phyloP scores from a whole-genome alignment of 2,113 vertebrate genomes.

The Pedetes capensis region DNA sequence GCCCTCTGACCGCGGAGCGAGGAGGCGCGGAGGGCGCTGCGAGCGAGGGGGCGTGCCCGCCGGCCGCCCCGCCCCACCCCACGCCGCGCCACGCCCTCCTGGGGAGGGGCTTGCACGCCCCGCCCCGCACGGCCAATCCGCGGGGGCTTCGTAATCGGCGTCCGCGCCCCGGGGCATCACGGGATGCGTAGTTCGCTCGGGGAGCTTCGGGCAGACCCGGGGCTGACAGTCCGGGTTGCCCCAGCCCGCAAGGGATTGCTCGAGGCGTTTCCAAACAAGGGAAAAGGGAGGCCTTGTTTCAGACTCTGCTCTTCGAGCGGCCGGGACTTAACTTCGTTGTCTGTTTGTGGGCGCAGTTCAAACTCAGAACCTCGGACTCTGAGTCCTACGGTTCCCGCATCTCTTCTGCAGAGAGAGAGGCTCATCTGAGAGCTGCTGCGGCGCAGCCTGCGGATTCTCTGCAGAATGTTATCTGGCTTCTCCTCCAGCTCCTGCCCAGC shows the following conservation, averaged over 20 bases:
- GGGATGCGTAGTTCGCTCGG: conserved; percentile 69
- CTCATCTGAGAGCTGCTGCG: background rate
- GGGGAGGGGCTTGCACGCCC: conserved; percentile 79
- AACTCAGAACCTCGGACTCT: conserved; percentile 20
- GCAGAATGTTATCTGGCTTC: background rate
- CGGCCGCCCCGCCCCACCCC: conserved; percentile 36
- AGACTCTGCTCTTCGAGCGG: background rate
- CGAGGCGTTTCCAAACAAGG: background rate
- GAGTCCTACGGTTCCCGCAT: background rate
- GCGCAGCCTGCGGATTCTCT: background rate
- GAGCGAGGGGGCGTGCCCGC: conserved; percentile 63
- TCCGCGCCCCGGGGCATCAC: background rate
- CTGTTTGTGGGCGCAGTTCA: conserved; percentile 56
- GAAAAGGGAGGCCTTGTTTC: background rate
- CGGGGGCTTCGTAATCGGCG: background rate
- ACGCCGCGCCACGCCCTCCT: conserved; percentile 49
- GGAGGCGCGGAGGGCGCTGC: conserved; percentile 24
- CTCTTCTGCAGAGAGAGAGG: background rate
- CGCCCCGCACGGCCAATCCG: conserved; percentile 42
- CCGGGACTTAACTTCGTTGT: conserved; percentile 20
- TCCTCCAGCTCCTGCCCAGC: background rate
- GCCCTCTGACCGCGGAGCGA: conserved; percentile 68
- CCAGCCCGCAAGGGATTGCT: background rate
- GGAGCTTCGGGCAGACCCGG: conserved; percentile 41
- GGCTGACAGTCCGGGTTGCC: background rate